Conservation (phyloP, 1,140 invertebrate species). For the Scaptomyza graminum region DNA sequence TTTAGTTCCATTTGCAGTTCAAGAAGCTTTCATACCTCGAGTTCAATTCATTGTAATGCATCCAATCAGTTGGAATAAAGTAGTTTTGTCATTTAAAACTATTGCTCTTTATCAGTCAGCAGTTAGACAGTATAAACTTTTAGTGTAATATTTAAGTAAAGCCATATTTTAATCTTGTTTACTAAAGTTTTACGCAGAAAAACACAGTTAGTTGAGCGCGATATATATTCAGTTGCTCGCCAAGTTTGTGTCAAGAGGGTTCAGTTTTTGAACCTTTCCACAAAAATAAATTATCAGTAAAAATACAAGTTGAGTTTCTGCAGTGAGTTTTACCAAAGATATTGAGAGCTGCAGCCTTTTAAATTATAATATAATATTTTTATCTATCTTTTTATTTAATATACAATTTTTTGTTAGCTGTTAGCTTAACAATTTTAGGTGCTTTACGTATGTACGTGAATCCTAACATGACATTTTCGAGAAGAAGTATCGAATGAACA, state of each 20-base stretch:
- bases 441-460: neutral
- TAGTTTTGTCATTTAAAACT: no score
- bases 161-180: neutral
- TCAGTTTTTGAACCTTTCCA: no score
- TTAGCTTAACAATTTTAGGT: neutral
- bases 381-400: neutral
- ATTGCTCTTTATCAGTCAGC: slow-evolving; percentile 1
- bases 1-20: slow-evolving; percentile 43
- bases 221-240: slow-evolving; percentile 7
- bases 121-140: neutral
- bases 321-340: neutral
- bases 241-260: slow-evolving; percentile 13
- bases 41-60: slow-evolving; percentile 25
- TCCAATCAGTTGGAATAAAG: slow-evolving; percentile 18
- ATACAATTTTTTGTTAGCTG: no score
- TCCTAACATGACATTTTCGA: neutral
- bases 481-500: no score
- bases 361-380: no score
- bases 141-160: neutral
- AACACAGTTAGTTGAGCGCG: slow-evolving; percentile 59
- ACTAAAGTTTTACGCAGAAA: neutral
- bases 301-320: neutral
- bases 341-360: neutral
- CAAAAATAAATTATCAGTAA: neutral
- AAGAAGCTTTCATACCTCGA: slow-evolving; percentile 33